Percentiles rank a stretch among this genome's conserved stretches.
phyloP scores from a whole-genome alignment of 2,113 vertebrate genomes.

The Onychostoma macrolepis region DNA sequence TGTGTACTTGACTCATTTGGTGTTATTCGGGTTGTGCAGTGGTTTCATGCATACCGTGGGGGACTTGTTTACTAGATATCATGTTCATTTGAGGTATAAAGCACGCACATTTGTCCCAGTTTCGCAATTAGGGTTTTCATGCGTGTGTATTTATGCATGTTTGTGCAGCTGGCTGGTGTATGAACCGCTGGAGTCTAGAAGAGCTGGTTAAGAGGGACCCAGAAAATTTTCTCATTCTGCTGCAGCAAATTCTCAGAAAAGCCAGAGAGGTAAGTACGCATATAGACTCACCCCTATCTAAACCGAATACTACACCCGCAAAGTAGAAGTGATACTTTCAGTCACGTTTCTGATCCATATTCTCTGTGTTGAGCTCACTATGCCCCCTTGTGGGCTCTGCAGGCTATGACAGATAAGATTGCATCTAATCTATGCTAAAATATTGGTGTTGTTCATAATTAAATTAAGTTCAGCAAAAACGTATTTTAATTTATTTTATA shows the following conservation, averaged over 20 bases:
- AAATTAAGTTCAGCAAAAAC: not conserved
- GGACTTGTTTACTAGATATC: conserved; percentile 1
- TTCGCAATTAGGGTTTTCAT: not conserved
- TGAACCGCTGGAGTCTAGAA: conserved; percentile 97
- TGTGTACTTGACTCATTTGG: not conserved
- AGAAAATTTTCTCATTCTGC: conserved; percentile 88
- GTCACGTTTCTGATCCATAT: not conserved
- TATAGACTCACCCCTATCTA: not conserved
- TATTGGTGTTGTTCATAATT: not conserved
- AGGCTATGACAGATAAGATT: not conserved
- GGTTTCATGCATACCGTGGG: not conserved
- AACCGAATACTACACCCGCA: not conserved
- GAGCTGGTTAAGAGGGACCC: conserved; percentile 93
- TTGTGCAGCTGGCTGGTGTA: conserved; percentile 82
- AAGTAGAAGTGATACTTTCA: not conserved
- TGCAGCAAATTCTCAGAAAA: conserved; percentile 91
- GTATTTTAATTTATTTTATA: not conserved
- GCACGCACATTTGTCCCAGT: not conserved
- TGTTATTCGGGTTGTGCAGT: not conserved
- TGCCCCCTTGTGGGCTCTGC: conserved; percentile 23
- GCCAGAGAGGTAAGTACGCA: conserved; percentile 82
- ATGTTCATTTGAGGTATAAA: not conserved
- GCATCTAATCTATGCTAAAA: not conserved
- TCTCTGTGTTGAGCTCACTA: not conserved
- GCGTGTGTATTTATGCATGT: conserved; percentile 42